phyloP scores from a whole-genome alignment of 2,113 vertebrate genomes.

The Tragulus kanchil region DNA sequence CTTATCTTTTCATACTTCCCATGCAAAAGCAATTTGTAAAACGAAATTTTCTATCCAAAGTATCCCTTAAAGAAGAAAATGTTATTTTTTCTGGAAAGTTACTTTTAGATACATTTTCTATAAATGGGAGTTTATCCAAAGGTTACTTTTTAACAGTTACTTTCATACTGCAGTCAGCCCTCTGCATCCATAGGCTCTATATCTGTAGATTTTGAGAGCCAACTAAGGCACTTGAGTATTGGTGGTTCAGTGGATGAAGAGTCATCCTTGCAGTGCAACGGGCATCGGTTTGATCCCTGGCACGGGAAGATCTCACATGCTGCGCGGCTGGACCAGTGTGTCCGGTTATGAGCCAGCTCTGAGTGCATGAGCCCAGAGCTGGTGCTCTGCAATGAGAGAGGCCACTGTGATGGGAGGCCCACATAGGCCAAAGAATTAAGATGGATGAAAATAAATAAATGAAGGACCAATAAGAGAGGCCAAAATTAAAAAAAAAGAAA shows the following conservation, averaged over 20 bases:
- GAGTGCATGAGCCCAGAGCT: too few relatives aligned
- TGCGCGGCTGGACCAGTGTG: too few relatives aligned
- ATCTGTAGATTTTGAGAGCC: not conserved
- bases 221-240: not conserved
- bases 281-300: too few relatives aligned
- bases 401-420: too few relatives aligned
- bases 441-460: too few relatives aligned
- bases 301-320: too few relatives aligned
- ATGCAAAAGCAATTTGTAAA: constrained; percentile 20
- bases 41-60: constrained; percentile 13
- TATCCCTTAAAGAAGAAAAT: not conserved
- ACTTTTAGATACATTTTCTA: constrained; percentile 12
- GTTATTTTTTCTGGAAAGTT: not conserved
- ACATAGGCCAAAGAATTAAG: too few relatives aligned
- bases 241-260: too few relatives aligned
- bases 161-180: not conserved
- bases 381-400: too few relatives aligned
- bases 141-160: constrained; percentile 8
- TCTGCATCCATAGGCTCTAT: not conserved
- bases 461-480: too few relatives aligned
- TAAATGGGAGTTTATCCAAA: constrained; percentile 9
- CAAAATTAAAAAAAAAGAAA: not conserved
- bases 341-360: too few relatives aligned
- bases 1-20: constrained; percentile 30
- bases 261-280: too few relatives aligned